phyloP scores from a whole-genome alignment of 2,797 vertebrate genomes.

The Rhabdomys pumilio region DNA sequence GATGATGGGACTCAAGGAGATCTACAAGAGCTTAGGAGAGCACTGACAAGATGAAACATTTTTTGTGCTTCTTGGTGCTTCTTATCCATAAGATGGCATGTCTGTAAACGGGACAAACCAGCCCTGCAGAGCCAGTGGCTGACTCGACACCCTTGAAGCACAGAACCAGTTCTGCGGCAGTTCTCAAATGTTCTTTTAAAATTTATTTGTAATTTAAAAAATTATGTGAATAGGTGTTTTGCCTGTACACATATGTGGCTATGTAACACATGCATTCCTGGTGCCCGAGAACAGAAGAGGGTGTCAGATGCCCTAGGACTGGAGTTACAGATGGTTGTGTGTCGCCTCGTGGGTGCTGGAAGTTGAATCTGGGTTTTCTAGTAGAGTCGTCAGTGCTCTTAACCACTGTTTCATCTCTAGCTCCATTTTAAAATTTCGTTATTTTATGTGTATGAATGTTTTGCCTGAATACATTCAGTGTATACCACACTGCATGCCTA shows the following conservation, averaged over 20 bases:
- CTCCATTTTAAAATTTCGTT: background rate
- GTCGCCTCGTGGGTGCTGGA: background rate
- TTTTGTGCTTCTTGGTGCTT: background rate
- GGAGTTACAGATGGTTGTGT: background rate
- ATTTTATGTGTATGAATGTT: background rate
- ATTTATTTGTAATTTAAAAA: background rate
- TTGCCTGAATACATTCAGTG: too few species aligned
- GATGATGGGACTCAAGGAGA: background rate
- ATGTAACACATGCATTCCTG: background rate
- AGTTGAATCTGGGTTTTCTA: background rate
- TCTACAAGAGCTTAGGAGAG: background rate
- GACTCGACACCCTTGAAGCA: background rate
- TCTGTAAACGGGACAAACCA: slow-evolving; percentile 17
- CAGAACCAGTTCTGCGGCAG: background rate
- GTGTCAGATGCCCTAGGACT: background rate
- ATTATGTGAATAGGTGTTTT: background rate
- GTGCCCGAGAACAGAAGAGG: background rate
- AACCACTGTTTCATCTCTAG: too few species aligned
- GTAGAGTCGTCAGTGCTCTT: background rate
- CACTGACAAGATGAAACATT: background rate
- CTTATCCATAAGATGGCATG: background rate
- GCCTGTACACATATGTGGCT: background rate
- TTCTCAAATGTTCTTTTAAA: background rate
- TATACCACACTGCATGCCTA: background rate
- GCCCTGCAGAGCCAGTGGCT: background rate